Evolutionary conservation across 2,797 vertebrate genomes (phyloP).

Genomic region (Miopithecus talapoin): DNA sequence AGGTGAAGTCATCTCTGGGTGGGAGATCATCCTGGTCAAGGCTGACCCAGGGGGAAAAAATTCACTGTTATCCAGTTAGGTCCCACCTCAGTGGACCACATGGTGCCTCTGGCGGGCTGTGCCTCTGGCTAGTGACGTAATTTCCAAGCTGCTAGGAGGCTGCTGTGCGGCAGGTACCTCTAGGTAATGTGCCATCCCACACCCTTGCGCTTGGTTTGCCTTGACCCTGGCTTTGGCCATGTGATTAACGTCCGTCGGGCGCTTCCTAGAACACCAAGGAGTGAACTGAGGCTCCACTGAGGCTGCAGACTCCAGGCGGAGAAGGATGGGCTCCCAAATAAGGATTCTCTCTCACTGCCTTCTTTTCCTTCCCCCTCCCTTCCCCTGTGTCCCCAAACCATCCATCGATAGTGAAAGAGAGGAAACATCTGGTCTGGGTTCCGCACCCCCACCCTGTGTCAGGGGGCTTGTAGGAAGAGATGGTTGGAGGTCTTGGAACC

Average conservation of each 20-base stretch:
- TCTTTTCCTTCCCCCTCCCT: slow-evolving; percentile 30
- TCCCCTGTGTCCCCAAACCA: not conserved
- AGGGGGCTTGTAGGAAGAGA: slow-evolving; percentile 61
- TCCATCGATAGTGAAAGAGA: slow-evolving; percentile 84
- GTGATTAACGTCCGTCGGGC: accelerated
- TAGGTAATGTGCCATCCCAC: not conserved
- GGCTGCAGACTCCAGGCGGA: not conserved
- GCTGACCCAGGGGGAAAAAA: not conserved
- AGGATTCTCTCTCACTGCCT: slow-evolving; percentile 7
- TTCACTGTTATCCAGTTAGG: not conserved
- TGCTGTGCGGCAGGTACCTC: not conserved
- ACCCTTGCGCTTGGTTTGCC: not conserved
- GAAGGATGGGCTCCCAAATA: not conserved
- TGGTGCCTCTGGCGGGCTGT: not conserved
- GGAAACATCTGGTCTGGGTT: slow-evolving; percentile 90
- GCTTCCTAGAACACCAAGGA: not conserved
- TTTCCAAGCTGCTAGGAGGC: not conserved
- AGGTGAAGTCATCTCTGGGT: not conserved
- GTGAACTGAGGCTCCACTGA: not conserved
- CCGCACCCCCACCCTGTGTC: slow-evolving; percentile 82
- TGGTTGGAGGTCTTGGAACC: slow-evolving; percentile 52
- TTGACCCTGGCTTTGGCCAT: not conserved
- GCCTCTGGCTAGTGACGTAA: not conserved
- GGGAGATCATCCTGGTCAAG: not conserved
- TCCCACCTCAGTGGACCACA: not conserved